These are phyloP conservation scores for Troglohyphantes excavatus DNA, from an alignment of 2,888 invertebrate species.

Conservation along the genomic window DNA sequence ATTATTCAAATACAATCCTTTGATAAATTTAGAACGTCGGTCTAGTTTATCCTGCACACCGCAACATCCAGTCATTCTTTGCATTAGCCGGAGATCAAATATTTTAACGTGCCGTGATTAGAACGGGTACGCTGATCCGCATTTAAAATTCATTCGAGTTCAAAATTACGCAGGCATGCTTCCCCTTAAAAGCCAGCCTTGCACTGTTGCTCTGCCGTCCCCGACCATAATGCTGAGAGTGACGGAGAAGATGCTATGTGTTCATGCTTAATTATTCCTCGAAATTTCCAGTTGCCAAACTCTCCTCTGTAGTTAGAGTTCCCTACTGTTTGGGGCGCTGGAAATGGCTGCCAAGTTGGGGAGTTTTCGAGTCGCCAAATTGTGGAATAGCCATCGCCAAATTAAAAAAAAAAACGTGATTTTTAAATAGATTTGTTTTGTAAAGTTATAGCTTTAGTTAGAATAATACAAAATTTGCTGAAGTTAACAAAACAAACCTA, in stretches of 20 bases:
- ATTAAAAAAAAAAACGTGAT: too few species aligned
- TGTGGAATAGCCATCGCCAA: too few species aligned
- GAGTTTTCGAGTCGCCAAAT: too few species aligned
- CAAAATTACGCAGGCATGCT: neutral
- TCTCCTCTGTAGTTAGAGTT: neutral
- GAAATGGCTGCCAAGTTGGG: too few species aligned
- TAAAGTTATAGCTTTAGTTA: too few species aligned
- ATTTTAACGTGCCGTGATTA: slow-evolving; percentile 13
- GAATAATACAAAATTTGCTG: too few species aligned
- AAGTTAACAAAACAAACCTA: too few species aligned
- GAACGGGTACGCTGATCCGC: neutral
- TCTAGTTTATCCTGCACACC: neutral
- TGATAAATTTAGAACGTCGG: neutral
- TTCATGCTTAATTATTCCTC: slow-evolving; percentile 38
- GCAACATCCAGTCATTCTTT: neutral
- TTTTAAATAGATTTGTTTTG: too few species aligned
- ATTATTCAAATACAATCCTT: neutral
- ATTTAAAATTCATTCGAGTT: slow-evolving; percentile 42
- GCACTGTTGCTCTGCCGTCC: neutral
- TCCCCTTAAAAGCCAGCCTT: neutral
- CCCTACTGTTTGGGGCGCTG: neutral
- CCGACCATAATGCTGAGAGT: neutral
- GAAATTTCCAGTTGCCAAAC: slow-evolving; percentile 5
- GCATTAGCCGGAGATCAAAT: neutral
- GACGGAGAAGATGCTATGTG: slow-evolving; percentile 6